Evolutionary conservation across 2,797 vertebrate species (phyloP).

Genomic region (Simalia tracyae): DNA sequence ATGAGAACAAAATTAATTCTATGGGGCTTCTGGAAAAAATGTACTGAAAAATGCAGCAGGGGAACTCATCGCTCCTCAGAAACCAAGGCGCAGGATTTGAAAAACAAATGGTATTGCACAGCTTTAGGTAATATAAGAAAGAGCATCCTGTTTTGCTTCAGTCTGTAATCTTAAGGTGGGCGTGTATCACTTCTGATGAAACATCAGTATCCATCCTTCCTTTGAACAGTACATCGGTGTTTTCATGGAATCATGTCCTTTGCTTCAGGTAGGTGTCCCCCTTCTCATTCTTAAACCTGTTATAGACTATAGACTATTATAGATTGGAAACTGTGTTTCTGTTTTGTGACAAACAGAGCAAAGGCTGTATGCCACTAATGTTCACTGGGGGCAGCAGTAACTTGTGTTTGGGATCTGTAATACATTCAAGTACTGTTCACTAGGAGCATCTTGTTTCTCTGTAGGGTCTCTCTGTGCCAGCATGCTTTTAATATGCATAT

Average conservation of each 20-base stretch:
- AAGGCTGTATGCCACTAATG: background rate
- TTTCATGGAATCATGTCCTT: background rate
- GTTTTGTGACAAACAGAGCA: background rate
- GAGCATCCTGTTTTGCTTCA: slow-evolving; percentile 24
- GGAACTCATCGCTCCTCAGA: background rate
- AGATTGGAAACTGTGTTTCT: slow-evolving; percentile 35
- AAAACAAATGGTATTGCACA: slow-evolving; percentile 39
- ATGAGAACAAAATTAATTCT: background rate
- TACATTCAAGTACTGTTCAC: background rate
- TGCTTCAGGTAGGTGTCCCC: slow-evolving; percentile 47
- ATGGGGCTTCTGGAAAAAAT: background rate
- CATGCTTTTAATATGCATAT: background rate
- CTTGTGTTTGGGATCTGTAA: background rate
- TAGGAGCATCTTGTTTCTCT: background rate
- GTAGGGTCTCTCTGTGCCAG: background rate
- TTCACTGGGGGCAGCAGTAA: background rate
- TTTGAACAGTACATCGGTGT: background rate
- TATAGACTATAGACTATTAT: slow-evolving; percentile 12
- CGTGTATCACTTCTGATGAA: slow-evolving; percentile 29
- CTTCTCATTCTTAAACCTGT: slow-evolving; percentile 39
- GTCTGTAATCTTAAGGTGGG: slow-evolving; percentile 6
- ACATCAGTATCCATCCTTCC: slow-evolving; percentile 34
- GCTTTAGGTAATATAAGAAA: slow-evolving; percentile 41
- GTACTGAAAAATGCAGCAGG: background rate
- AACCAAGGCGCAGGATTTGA: background rate